Conservation (phyloP, 2,113 vertebrate species). For the Crotophaga sulcirostris region DNA sequence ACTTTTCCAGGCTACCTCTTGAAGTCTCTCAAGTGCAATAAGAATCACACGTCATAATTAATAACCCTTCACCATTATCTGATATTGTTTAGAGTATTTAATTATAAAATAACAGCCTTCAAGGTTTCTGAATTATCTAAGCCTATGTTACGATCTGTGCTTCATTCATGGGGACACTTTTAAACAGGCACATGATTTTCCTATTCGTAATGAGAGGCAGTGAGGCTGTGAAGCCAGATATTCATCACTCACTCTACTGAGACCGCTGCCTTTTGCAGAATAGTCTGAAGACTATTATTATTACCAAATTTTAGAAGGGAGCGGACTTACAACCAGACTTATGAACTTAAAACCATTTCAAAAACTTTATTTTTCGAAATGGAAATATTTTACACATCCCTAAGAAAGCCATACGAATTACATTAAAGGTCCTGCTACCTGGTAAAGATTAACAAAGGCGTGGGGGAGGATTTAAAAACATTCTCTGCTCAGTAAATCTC, state of each 20-base stretch:
- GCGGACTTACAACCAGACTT: not conserved
- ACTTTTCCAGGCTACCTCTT: not conserved
- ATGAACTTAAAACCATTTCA: not conserved
- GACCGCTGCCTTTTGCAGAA: not conserved
- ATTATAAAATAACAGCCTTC: not conserved
- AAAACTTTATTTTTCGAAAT: not conserved
- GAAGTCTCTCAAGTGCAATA: not conserved
- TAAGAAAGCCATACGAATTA: not conserved
- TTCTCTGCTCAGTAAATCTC: not conserved
- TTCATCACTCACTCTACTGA: not conserved
- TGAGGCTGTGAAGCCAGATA: not conserved
- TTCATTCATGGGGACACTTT: not conserved
- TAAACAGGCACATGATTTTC: not conserved
- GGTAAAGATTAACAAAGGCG: conserved; percentile 8
- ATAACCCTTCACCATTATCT: not conserved
- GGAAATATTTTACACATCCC: not conserved
- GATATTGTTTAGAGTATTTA: not conserved
- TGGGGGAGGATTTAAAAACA: conserved; percentile 24
- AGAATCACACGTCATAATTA: not conserved
- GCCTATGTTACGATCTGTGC: not conserved
- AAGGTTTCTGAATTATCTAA: not conserved
- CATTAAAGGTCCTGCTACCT: not conserved
- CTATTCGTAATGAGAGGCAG: not conserved
- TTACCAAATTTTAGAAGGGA: not conserved
- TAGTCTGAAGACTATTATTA: not conserved